A percentile compares a stretch with the other conserved stretches of the same genome.
Evolutionary conservation across 2,797 vertebrate species (phyloP).

Genomic region (Anomalospiza imberbis): DNA sequence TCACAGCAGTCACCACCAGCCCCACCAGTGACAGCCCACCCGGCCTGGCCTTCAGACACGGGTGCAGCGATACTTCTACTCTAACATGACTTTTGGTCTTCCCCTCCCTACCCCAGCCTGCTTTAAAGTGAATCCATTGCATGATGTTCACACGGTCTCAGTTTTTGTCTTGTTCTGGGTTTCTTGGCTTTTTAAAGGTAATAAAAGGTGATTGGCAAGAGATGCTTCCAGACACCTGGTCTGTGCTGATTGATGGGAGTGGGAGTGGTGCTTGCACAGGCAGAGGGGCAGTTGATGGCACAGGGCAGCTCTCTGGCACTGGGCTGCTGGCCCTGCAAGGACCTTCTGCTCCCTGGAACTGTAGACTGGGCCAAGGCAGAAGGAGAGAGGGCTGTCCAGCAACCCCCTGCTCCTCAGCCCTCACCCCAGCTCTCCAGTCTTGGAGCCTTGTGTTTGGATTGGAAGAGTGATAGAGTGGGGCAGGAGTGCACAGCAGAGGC

Average conservation of each 20-base stretch:
- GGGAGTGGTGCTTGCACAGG: slow-evolving; percentile 3
- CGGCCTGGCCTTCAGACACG: not conserved
- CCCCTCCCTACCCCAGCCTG: not conserved
- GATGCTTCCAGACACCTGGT: slow-evolving; percentile 45
- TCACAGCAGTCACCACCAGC: not conserved
- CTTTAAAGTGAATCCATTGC: slow-evolving; percentile 49
- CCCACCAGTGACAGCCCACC: not conserved
- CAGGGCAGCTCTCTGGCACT: not conserved
- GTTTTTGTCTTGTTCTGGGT: slow-evolving; percentile 59
- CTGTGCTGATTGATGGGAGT: slow-evolving; percentile 57
- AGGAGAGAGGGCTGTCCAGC: not conserved
- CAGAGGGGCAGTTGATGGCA: not conserved
- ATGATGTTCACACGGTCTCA: slow-evolving; percentile 51
- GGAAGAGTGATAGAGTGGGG: not conserved
- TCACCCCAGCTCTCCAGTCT: fast-evolving
- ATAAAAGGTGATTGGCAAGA: slow-evolving; percentile 64
- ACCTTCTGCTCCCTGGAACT: not conserved
- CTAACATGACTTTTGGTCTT: not conserved
- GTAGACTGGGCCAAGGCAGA: not conserved
- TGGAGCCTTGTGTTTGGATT: not conserved
- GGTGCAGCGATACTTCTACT: not conserved
- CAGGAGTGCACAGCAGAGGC: not conserved
- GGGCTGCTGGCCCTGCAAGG: not conserved
- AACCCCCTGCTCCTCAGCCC: not conserved
- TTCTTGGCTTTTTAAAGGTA: slow-evolving; percentile 62